Base-by-base conservation (phyloP, 2,113 vertebrate genomes). In the Passer montanus region DNA sequence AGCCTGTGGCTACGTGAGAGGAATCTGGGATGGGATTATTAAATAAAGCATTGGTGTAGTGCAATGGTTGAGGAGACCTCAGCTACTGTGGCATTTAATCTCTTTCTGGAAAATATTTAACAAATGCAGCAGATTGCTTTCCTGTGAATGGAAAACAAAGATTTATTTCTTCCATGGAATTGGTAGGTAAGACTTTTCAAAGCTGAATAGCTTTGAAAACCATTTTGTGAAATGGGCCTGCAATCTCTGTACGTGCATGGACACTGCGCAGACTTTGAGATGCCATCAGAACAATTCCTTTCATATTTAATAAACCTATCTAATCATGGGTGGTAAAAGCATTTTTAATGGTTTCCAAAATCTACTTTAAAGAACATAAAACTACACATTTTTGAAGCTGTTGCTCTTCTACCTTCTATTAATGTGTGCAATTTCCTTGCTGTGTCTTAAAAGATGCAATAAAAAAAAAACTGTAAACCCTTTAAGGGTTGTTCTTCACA, bases 91-190 rank as follows among this genome's bases (percentile, higher is more conserved):
- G 75, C 46, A 77, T 80, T 88, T 68, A 73, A 77, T 84, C 59
- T 63, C 39, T 80, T 80, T 62, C 56, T 84, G 84, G 43, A 93
- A 84, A 95, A 84, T 31, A 88, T 56, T 67, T 90, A 56, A 84
- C n/a, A 90, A 94, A 75, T 28, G 20, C 39, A 93, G 50, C 52
- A 64, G 27, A 78, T 63, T 46, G 15, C 19, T 68, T 84, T 66
- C 64, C 77, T 67, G 23, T 24, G 19, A 88, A 43, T 6, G 8
- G 63, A 73, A 95, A 92, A 41, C 52, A 88, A 79, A 93, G 53
- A 80, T 63, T 77, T 78, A 30, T 74, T 72, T 80, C 30, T 74
- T 74, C 75, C 26, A 5, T n/a, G 14, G 47, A 80, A 68, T 27
- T 46, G 19, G 47, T 14, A 60, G 30, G 17, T 55, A 80, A 74